Percentiles rank a stretch among this genome's conserved stretches.
Evolutionary conservation across 2,797 vertebrate species (phyloP).

Genomic region (Antrozous pallidus): DNA sequence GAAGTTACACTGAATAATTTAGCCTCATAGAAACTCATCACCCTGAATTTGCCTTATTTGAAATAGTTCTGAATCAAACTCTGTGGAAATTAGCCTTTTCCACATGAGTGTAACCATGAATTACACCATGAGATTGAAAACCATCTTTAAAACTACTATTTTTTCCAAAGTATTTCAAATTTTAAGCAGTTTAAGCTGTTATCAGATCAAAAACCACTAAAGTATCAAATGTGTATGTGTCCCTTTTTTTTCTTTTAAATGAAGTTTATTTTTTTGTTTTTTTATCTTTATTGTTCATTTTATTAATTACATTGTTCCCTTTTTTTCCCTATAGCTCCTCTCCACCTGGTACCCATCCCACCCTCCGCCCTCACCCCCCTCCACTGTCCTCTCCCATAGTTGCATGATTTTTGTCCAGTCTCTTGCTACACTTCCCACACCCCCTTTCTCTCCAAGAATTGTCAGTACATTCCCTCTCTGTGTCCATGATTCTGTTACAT

Average conservation of each 20-base stretch:
- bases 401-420: too few species aligned
- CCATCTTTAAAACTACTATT: not conserved
- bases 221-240: not conserved
- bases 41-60: not conserved
- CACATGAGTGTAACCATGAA: not conserved
- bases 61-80: not conserved
- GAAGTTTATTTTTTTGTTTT: not conserved
- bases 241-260: not conserved
- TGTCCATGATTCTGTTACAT: too few species aligned
- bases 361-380: too few species aligned
- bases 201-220: not conserved
- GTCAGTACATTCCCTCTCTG: too few species aligned
- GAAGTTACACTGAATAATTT: not conserved
- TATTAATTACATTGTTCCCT: too few species aligned
- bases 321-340: too few species aligned
- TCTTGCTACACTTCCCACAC: too few species aligned
- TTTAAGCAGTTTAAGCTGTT: not conserved
- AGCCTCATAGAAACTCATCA: not conserved
- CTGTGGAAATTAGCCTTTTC: not conserved
- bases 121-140: not conserved
- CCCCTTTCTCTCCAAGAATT: too few species aligned
- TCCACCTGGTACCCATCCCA: too few species aligned
- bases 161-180: not conserved
- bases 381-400: too few species aligned
- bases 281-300: too few species aligned